Percentiles rank a stretch among this genome's conserved stretches.
phyloP scores from a whole-genome alignment of 2,888 invertebrate species.

The Argynnis bischoffii region DNA sequence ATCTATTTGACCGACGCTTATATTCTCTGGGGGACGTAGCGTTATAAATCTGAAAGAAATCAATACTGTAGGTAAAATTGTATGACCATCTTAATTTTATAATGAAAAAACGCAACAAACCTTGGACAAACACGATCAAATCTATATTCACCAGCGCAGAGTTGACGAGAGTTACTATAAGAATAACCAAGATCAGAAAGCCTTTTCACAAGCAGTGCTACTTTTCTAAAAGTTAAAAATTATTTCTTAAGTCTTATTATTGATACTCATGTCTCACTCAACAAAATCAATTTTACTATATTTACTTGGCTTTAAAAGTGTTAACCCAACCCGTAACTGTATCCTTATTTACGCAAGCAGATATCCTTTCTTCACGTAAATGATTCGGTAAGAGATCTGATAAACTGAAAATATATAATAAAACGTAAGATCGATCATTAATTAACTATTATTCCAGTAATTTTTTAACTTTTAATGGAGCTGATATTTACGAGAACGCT shows the following conservation, averaged over 20 bases:
- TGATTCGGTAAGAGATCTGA: conserved; percentile 88
- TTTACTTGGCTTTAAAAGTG: conserved; percentile 85
- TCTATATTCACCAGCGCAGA: conserved; percentile 76
- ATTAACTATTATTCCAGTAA: neutral
- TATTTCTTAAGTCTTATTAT: too few species aligned
- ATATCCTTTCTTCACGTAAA: conserved; percentile 86
- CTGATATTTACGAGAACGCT: conserved; percentile 81
- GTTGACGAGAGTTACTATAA: conserved; percentile 67
- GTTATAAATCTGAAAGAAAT: conserved; percentile 75
- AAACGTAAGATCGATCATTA: neutral
- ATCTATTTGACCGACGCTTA: conserved; percentile 64
- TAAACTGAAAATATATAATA: conserved; percentile 56
- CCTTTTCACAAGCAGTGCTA: conserved; percentile 69
- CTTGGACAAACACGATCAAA: conserved; percentile 84
- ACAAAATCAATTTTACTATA: conserved; percentile 21
- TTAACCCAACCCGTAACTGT: conserved; percentile 92
- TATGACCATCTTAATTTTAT: neutral
- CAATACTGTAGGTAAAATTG: neutral
- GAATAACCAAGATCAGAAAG: conserved; percentile 72
- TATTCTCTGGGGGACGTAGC: conserved; percentile 64
- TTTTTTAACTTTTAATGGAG: neutral
- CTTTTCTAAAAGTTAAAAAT: conserved; percentile 58
- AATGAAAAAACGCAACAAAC: conserved; percentile 43
- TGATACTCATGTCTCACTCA: too few species aligned
- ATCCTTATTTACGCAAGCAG: conserved; percentile 77